Evolutionary conservation across 2,113 vertebrate genomes (phyloP).

Genomic region (Mirounga angustirostris): DNA sequence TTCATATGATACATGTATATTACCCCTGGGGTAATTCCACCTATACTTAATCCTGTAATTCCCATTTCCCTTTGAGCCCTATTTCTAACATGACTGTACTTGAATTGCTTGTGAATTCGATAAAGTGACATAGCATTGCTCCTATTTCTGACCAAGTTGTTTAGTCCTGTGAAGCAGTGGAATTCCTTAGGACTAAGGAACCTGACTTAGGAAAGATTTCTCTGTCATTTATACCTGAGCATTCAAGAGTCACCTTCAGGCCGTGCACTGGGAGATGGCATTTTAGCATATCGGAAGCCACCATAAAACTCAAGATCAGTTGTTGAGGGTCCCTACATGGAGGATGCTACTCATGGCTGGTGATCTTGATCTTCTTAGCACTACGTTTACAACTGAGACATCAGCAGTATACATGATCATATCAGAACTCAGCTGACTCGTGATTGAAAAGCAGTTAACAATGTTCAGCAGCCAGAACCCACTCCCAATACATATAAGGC

Average conservation of each 20-base stretch:
- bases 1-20: neutral
- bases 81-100: neutral
- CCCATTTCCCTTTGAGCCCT: neutral
- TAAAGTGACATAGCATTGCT: neutral
- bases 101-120: neutral
- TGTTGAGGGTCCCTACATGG: neutral
- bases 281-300: neutral
- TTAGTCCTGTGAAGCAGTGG: neutral
- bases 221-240: neutral
- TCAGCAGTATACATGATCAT: neutral
- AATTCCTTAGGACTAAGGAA: neutral
- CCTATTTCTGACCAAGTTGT: neutral
- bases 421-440: neutral
- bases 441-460: neutral
- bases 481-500: too few species aligned
- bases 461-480: neutral
- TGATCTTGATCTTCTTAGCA: neutral
- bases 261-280: neutral
- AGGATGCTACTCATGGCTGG: neutral
- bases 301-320: neutral
- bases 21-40: neutral
- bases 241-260: neutral
- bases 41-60: neutral
- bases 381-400: neutral
- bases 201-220: neutral